Percentiles rank a stretch among this genome's conserved stretches.
Evolutionary conservation across 1,140 invertebrate genomes (phyloP).

Genomic region (Lerema accius): DNA sequence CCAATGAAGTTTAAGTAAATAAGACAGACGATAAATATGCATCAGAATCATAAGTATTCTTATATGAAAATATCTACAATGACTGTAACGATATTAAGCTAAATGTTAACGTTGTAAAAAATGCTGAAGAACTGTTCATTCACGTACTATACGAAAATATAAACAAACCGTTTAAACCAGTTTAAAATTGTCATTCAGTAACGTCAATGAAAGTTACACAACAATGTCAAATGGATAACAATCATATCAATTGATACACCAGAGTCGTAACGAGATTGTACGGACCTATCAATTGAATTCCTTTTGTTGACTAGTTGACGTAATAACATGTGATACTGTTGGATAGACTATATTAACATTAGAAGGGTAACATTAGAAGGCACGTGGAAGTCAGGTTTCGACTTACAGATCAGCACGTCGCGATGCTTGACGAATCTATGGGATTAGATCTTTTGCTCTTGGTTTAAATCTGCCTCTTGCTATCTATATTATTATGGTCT

Average conservation of each 20-base stretch:
- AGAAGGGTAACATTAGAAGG: not conserved
- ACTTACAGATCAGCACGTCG: no score
- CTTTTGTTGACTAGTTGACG: constrained; percentile 28
- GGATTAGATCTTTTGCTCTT: no score
- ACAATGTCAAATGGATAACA: constrained; percentile 37
- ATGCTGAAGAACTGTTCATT: not conserved
- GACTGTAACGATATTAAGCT: no score
- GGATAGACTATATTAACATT: no score
- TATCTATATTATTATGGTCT: no score
- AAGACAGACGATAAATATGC: no score
- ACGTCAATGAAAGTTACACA: constrained; percentile 27
- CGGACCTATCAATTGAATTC: constrained; percentile 58
- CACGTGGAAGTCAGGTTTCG: not conserved
- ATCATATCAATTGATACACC: constrained; percentile 68
- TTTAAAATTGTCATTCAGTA: constrained; percentile 18
- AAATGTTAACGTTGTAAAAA: no score
- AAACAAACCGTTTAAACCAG: constrained; percentile 6
- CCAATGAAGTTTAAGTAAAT: no score
- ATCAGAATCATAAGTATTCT: no score
- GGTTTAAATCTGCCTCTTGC: no score
- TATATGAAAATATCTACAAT: no score
- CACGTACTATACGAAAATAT: not conserved
- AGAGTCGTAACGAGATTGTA: constrained; percentile 52
- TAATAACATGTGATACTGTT: constrained; percentile 16
- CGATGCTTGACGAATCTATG: no score